Base-by-base conservation (phyloP, 2,888 invertebrate species). In the Tenthredo mesomela region DNA sequence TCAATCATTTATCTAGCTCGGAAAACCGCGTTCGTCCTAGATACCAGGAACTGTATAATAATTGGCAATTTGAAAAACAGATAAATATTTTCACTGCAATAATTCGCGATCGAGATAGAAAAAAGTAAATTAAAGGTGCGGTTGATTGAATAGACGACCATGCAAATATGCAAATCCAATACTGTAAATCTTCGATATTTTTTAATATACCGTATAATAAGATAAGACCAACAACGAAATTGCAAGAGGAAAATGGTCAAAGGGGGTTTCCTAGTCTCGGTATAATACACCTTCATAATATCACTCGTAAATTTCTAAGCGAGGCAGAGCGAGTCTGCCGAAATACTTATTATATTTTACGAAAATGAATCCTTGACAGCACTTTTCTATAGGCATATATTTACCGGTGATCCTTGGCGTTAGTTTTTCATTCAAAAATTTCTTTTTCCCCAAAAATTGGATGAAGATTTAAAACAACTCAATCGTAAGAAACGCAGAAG, bases 291-390 rank as follows among this genome's bases (percentile, higher is more conserved):
- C 67, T 67, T 33, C 67, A 67, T 67, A 67, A 33, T 67, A 67
- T 33, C 25, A 67, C 29, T 67, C 67, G 33, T 67, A 67, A 67
- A 67, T 67, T 67, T 67, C 33, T 33, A 18, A 43, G 71, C 21
- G 1, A 73, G 40, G 40, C n/a, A 71, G 43, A 71, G 43, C 25
- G 21, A 73, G 40, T 25, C 71, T 12, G 12, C 21, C 40, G 25
- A n/a, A 73, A 43, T 43, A 73, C 71, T 73, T 40, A 73, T 73
- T 43, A 73, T 43, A 73, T 73, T 73, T 70, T 43, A 43, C 71
- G 43, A 10, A 40, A 73, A 43, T 73, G 40, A 73, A 73, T 73
- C 43, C 71, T 43, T 21, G 71, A 10, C 18, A 73, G 40, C n/a
- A 43, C 10, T 43, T 73, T 43, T 12, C n/a, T n/a, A 3, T 71